A percentile compares a stretch with the other conserved stretches of the same genome.
Conservation (phyloP, 2,888 invertebrate species). For the Pteria penguin region DNA sequence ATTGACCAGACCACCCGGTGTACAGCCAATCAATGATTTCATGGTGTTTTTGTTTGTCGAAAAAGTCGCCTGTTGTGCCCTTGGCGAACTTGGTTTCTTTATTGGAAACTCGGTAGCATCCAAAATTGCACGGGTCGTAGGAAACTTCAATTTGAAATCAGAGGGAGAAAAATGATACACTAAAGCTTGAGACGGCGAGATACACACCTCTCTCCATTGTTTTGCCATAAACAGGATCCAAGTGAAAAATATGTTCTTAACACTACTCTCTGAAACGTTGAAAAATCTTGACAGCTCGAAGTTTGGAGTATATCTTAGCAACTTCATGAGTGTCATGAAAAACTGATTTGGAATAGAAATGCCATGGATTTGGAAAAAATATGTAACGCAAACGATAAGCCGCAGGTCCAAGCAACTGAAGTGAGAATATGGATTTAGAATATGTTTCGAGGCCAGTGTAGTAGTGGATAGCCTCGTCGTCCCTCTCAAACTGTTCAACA, state of each 20-base stretch:
- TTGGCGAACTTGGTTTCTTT: constrained; percentile 44
- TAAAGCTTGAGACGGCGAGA: constrained; percentile 47
- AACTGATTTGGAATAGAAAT: constrained; percentile 36
- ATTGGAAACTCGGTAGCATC: constrained; percentile 58
- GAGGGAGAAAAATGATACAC: constrained; percentile 48
- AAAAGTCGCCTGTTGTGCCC: constrained; percentile 49
- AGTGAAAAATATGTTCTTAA: constrained; percentile 19
- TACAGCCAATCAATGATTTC: constrained; percentile 41
- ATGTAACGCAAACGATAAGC: constrained; percentile 34
- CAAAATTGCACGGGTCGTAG: constrained; percentile 51
- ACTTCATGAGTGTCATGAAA: constrained; percentile 38
- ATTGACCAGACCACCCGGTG: constrained; percentile 39
- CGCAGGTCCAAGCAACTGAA: constrained; percentile 37
- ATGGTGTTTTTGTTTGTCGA: constrained; percentile 54
- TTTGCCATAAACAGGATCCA: constrained; percentile 35
- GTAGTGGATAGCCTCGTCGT: constrained; percentile 26
- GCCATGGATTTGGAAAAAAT: constrained; percentile 12
- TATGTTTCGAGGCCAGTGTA: constrained; percentile 34
- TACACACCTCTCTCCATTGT: constrained; percentile 45
- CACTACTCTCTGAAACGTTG: constrained; percentile 28
- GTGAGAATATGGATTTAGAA: constrained; percentile 21
- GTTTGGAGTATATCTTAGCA: constrained; percentile 27
- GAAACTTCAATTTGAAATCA: constrained; percentile 49
- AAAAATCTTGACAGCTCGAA: constrained; percentile 42
- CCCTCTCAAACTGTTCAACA: constrained; percentile 25